phyloP scores from a whole-genome alignment of 2,113 vertebrate species.

The Oenanthe melanoleuca region DNA sequence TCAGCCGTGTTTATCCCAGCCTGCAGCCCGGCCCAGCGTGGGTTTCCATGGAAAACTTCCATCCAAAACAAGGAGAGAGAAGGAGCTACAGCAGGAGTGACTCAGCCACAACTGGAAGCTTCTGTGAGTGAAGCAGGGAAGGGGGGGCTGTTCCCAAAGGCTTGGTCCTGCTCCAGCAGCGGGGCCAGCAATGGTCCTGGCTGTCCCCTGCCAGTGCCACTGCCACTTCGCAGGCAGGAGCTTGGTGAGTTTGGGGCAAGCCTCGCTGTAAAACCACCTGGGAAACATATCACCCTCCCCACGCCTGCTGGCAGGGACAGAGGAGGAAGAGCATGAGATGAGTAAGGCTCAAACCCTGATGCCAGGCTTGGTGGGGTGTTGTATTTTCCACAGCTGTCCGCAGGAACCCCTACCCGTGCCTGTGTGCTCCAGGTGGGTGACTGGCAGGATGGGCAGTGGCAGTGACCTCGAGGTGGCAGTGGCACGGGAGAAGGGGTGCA shows the following conservation, averaged over 20 bases:
- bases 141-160: neutral
- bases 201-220: neutral
- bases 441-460: neutral
- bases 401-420: neutral
- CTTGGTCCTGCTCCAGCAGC: neutral
- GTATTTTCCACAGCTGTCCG: neutral
- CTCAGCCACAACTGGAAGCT: conserved; percentile 70
- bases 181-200: fast-evolving
- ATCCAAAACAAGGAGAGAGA: conserved; percentile 71
- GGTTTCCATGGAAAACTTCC: conserved; percentile 76
- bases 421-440: neutral
- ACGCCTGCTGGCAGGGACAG: fast-evolving
- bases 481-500: fast-evolving
- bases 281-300: neutral
- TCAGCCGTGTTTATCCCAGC: conserved; percentile 71
- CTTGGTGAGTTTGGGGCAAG: neutral
- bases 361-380: fast-evolving
- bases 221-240: neutral
- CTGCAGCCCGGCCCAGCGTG: conserved; percentile 62
- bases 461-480: neutral
- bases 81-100: conserved; percentile 69
- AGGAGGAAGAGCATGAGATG: neutral
- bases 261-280: neutral
- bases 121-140: conserved; percentile 20
- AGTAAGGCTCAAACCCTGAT: neutral